Evolutionary conservation across 1,140 invertebrate species (phyloP).

Genomic region (Aradophagus sp.): DNA sequence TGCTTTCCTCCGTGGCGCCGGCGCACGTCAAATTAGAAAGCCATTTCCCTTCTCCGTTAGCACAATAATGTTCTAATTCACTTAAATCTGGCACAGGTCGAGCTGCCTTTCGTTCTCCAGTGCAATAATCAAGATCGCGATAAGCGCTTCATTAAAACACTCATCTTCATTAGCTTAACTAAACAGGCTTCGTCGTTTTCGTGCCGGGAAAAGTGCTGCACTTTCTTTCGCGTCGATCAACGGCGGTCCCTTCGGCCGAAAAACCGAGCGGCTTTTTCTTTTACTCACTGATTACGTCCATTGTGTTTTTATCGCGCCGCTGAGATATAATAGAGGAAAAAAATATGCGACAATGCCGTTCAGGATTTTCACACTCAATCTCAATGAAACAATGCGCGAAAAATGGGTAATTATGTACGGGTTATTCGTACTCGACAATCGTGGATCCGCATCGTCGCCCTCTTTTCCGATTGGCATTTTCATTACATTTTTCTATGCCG

Average conservation of each 20-base stretch:
- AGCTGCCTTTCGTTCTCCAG: slow-evolving; percentile 47
- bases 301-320: slow-evolving; percentile 47
- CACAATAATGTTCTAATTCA: slow-evolving; percentile 54
- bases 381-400: slow-evolving; percentile 37
- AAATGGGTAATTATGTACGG: slow-evolving; percentile 42
- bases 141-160: slow-evolving; percentile 54
- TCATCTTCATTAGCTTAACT: slow-evolving; percentile 55
- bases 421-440: slow-evolving; percentile 38
- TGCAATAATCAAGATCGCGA: slow-evolving; percentile 48
- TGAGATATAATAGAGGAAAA: slow-evolving; percentile 20
- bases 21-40: slow-evolving; percentile 42
- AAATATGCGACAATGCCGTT: slow-evolving; percentile 42
- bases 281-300: slow-evolving; percentile 21
- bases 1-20: slow-evolving; percentile 29
- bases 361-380: slow-evolving; percentile 44
- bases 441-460: slow-evolving; percentile 22
- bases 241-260: slow-evolving; percentile 12
- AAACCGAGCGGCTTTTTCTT: slow-evolving; percentile 25
- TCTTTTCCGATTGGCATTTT: slow-evolving; percentile 27
- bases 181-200: slow-evolving; percentile 33
- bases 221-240: slow-evolving; percentile 30
- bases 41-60: slow-evolving; percentile 22
- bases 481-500: slow-evolving; percentile 1
- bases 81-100: slow-evolving; percentile 46
- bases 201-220: slow-evolving; percentile 36